Base-by-base conservation (phyloP, 30 jellyfish, hydroid and myxozoan species). In the Haliclystus octoradiatus region DNA sequence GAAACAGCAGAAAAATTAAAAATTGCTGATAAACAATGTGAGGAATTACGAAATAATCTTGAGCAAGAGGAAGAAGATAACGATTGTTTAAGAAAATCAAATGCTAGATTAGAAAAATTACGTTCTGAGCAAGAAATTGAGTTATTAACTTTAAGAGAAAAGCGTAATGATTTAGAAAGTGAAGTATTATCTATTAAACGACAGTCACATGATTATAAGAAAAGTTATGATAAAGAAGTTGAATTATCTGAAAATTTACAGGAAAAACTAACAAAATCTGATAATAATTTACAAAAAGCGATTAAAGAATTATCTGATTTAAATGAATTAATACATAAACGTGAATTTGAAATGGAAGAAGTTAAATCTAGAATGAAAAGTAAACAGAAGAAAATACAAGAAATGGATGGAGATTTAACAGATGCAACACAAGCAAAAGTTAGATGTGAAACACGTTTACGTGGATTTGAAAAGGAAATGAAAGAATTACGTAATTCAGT, bases 11-110 rank as follows among this genome's bases (percentile, higher is more conserved):
- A 70, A 70, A 66, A 52, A 76, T 65, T 60, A 25, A 84, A 77
- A 27, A 50, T 66, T 32, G 34, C 81, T 33, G 78, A 25, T 9
- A 65, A 73, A 63, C 80, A 77, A 74, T 63, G 69, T 31, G 84
- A 35, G 4, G 83, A 77, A 5, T 68, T 81, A 25, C 90, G 84
- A 28, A 83, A 23, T 26, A 23, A 40, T 13, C 72, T 86, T 2
- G 96, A 86, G 32, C 94, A 86, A 72, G 96, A 86, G 65, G 93
- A 78, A 51, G 96, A 79, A 61, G 96, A 86, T 14, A 86, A 86
- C 35, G 84, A 66, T 2, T 74, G 34, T 1, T 66, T 86, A 50
- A 68, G 94, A 28, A 67, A 74, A 53, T 63, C 61, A 28, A 34
- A 68, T 14, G 64, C 84, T 3, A 33, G 93, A 51, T 50, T 72